Percentiles rank a stretch among this genome's conserved stretches.
These are phyloP conservation scores for Gonioctena quinquepunctata DNA, from an alignment of 1,140 invertebrate genomes.

Conservation along the genomic window DNA sequence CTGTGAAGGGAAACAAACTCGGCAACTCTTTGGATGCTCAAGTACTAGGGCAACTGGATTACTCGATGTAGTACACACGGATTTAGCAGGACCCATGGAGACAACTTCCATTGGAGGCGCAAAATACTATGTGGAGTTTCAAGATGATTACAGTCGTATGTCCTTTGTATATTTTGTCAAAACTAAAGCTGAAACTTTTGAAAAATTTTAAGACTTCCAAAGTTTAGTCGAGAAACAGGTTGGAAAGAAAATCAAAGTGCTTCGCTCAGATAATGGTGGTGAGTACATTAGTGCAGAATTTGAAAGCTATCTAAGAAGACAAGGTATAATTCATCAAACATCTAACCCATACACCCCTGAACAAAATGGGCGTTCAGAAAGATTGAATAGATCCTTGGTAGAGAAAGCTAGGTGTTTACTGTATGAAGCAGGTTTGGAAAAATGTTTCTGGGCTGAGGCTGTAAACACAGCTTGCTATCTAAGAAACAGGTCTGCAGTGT, in stretches of 20 bases:
- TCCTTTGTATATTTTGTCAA: conserved; percentile 26
- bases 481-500: conserved; percentile 10
- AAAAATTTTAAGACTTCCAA: conserved; percentile 25
- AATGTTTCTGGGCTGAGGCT: conserved; percentile 54
- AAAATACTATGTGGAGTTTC: not conserved
- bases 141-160: conserved; percentile 24
- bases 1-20: conserved; percentile 14
- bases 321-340: conserved; percentile 51
- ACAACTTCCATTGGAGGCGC: not conserved
- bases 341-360: conserved; percentile 53
- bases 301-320: conserved; percentile 28
- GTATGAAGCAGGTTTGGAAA: conserved; percentile 44
- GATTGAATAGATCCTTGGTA: conserved; percentile 44
- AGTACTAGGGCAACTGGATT: conserved; percentile 16
- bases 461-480: conserved; percentile 26
- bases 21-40: conserved; percentile 15
- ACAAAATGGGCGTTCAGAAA: conserved; percentile 56
- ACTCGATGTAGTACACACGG: conserved; percentile 43
- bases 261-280: conserved; percentile 34
- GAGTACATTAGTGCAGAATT: conserved; percentile 41
- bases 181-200: conserved; percentile 19
- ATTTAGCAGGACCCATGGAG: conserved; percentile 1
- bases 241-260: conserved; percentile 47
- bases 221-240: conserved; percentile 18
- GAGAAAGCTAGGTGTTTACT: conserved; percentile 43